phyloP scores from a whole-genome alignment of 2,113 vertebrate genomes.

The Proterorhinus semilunaris region DNA sequence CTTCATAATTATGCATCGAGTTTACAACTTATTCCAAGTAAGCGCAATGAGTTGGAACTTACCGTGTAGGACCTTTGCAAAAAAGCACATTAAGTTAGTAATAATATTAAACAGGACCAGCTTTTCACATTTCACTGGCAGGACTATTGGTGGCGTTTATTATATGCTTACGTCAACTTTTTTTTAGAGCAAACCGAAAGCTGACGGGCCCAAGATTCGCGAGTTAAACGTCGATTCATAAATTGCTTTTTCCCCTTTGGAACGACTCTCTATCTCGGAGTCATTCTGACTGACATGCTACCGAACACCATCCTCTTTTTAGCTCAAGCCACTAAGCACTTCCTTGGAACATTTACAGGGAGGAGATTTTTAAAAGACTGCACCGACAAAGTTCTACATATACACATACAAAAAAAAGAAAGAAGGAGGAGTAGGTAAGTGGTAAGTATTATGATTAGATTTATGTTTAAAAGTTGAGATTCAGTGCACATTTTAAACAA shows the following conservation, averaged over 20 bases:
- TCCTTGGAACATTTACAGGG: conserved; percentile 72
- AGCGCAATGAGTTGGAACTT: background rate
- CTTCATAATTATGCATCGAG: background rate
- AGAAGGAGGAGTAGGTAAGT: too few relatives aligned
- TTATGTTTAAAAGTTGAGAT: too few relatives aligned
- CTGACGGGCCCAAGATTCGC: conserved; percentile 29
- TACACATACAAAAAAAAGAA: conserved; percentile 19
- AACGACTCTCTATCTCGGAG: conserved; percentile 65
- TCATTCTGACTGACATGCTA: conserved; percentile 61
- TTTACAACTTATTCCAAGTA: background rate
- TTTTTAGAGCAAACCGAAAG: background rate
- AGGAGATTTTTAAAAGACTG: conserved; percentile 56
- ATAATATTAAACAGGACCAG: background rate
- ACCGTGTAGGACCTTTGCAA: too few relatives aligned
- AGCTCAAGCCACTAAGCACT: conserved; percentile 71
- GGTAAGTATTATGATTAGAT: too few relatives aligned
- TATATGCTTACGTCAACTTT: background rate
- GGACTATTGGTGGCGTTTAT: too few relatives aligned
- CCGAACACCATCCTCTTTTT: conserved; percentile 59
- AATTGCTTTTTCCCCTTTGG: conserved; percentile 54
- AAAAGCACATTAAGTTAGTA: background rate
- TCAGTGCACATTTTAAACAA: too few relatives aligned
- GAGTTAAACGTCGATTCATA: conserved; percentile 32
- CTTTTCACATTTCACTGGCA: background rate
- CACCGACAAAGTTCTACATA: conserved; percentile 21